A percentile compares a stretch with the other conserved stretches of the same genome.
Conservation (phyloP, 2,888 invertebrate species). For the Plutella xylostella region DNA sequence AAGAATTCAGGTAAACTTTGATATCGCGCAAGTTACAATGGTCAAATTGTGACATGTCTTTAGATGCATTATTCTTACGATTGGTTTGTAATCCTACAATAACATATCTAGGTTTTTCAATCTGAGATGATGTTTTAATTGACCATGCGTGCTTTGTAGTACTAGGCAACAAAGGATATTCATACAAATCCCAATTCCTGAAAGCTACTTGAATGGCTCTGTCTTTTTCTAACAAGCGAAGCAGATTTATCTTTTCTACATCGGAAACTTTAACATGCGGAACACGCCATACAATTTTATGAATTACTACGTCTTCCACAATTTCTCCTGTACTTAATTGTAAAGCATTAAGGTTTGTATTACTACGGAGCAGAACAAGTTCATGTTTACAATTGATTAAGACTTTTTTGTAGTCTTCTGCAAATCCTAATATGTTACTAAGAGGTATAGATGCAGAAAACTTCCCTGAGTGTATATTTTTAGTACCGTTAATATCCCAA, state of each 20-base stretch:
- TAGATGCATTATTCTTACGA: slow-evolving; percentile 23
- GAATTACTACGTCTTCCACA: slow-evolving; percentile 12
- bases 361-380: slow-evolving; percentile 27
- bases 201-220: slow-evolving; percentile 25
- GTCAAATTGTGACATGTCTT: slow-evolving; percentile 20
- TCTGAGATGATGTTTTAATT: slow-evolving; percentile 26
- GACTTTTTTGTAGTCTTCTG: slow-evolving; percentile 29
- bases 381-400: slow-evolving; percentile 38
- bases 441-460: slow-evolving; percentile 11
- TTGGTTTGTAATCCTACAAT: slow-evolving; percentile 36
- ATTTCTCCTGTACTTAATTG: slow-evolving; percentile 19
- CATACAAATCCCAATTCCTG: slow-evolving; percentile 35
- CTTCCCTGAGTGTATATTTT: background rate
- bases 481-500: background rate
- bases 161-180: slow-evolving; percentile 29
- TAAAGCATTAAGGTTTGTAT: slow-evolving; percentile 23
- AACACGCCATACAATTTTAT: background rate
- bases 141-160: slow-evolving; percentile 28
- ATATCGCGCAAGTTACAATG: slow-evolving; percentile 20
- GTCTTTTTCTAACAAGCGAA: slow-evolving; percentile 21
- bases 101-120: slow-evolving; percentile 33
- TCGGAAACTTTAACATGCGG: slow-evolving; percentile 4
- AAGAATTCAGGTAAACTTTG: slow-evolving; percentile 10
- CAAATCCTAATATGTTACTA: slow-evolving; percentile 18
- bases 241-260: slow-evolving; percentile 3